Base-by-base conservation (phyloP, 2,888 invertebrate species). In the Epirrhoe alternata region DNA sequence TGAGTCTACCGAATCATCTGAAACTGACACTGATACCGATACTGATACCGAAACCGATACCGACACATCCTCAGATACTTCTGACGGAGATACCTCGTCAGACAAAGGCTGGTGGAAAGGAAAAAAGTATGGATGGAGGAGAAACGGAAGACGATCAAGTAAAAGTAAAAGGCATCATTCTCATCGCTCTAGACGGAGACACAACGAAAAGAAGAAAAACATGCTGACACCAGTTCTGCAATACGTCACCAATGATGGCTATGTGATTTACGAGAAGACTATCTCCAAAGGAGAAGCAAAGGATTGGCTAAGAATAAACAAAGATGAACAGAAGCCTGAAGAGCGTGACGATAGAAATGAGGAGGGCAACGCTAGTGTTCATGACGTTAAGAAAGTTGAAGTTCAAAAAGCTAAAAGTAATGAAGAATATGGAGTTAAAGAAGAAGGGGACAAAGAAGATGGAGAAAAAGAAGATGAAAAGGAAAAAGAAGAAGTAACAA, bases 161-260 rank as follows among this genome's bases (percentile, higher is more conserved):
- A 67, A 45, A 61, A 67, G 67, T 58, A 67, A 45, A 61, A 67
- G 61, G 31, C 76, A 79, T 16, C 58, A 42, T 14, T 70, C 62
- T 12, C 81, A 77, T n/a, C 77, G 71, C 55, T 47, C 63, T 12
- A 75, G 68, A 62, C 74, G 64, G 74, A 74, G 69, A 68, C 78
- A 68, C 67, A 76, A 68, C 64, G 76, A 72, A 54, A 75, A 72
- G 45, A 80, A 74, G 12, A 76, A 73, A 54, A 81, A 83, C 6
- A 53, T 88, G 1, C 70, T 92, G 0, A 91, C 90, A 12, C 92
- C 92, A 0, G 78, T 92, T 8, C 73, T 92, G 1, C 92, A 92
- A 64, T 92, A 92, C 55, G 90, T 92, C 0, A 92, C 90, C 0
- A 90, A 90, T 59, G 90, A 92, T 61, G 92, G 92, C 0, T 92